Conservation (phyloP, 2,888 invertebrate genomes). For the Trachelus troglodyta region DNA sequence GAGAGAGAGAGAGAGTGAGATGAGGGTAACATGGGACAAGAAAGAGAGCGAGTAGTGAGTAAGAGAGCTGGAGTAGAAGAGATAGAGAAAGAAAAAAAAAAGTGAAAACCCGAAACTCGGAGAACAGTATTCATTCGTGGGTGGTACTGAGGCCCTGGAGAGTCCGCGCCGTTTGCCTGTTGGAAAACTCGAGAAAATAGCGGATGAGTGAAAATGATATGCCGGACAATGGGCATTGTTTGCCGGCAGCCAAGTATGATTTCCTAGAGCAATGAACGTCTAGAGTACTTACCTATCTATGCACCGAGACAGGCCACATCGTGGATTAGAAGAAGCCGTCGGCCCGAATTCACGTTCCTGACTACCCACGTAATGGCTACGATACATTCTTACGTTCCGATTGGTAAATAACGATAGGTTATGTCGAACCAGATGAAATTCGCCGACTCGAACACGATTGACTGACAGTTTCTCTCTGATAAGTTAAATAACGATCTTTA, state of each 20-base stretch:
- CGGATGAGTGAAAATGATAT: constrained; percentile 53
- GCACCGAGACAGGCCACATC: neutral
- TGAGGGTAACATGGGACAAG: neutral
- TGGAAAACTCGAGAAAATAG: constrained; percentile 41
- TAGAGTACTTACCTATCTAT: constrained; percentile 6
- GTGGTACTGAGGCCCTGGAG: constrained; percentile 15
- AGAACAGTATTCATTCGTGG: constrained; percentile 34
- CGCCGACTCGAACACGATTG: too few species aligned
- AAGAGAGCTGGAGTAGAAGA: constrained; percentile 5
- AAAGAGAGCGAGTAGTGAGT: neutral
- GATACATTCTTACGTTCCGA: neutral
- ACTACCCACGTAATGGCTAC: neutral
- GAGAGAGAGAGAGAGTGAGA: neutral
- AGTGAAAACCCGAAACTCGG: constrained; percentile 30
- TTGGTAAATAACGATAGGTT: neutral
- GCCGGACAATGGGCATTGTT: constrained; percentile 62
- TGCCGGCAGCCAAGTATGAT: constrained; percentile 47
- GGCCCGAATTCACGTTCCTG: neutral
- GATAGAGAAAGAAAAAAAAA: constrained; percentile 12
- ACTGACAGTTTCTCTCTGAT: too few species aligned
- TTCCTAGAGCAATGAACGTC: constrained; percentile 26
- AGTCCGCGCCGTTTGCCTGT: constrained; percentile 12
- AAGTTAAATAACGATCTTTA: too few species aligned
- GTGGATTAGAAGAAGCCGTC: neutral
- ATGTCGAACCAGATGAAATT: neutral